phyloP scores from a whole-genome alignment of 2,797 vertebrate genomes.

The Podargus strigoides region DNA sequence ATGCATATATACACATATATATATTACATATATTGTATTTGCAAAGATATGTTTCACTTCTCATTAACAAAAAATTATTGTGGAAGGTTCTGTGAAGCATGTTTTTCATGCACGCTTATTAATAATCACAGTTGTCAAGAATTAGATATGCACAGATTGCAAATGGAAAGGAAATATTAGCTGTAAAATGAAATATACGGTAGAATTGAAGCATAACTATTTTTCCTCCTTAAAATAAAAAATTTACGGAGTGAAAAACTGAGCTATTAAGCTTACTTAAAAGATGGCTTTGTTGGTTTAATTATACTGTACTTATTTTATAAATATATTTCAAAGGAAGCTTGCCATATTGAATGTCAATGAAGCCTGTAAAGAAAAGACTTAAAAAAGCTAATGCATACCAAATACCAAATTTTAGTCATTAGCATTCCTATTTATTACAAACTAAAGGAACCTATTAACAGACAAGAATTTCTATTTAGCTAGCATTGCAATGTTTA shows the following conservation, averaged over 20 bases:
- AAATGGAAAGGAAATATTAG: slow-evolving; percentile 68
- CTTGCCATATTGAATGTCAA: slow-evolving; percentile 80
- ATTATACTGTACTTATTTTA: slow-evolving; percentile 83
- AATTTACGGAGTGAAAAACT: slow-evolving; percentile 61
- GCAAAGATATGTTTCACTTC: slow-evolving; percentile 70
- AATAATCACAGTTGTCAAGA: slow-evolving; percentile 78
- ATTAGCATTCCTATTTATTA: slow-evolving; percentile 79
- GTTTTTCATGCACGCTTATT: slow-evolving; percentile 70
- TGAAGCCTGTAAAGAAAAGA: slow-evolving; percentile 76
- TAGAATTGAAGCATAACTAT: slow-evolving; percentile 59
- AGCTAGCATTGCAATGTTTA: slow-evolving; percentile 78
- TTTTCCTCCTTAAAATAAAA: slow-evolving; percentile 71
- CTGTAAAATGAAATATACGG: slow-evolving; percentile 64
- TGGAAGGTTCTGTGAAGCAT: slow-evolving; percentile 65
- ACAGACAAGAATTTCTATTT: slow-evolving; percentile 76
- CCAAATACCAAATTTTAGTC: slow-evolving; percentile 78
- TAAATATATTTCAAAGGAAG: slow-evolving; percentile 82
- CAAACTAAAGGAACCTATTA: slow-evolving; percentile 77
- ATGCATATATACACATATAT: background rate
- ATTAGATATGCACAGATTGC: slow-evolving; percentile 70
- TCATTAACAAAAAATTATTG: slow-evolving; percentile 71
- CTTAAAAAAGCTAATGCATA: slow-evolving; percentile 77
- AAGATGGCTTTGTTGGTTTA: slow-evolving; percentile 82
- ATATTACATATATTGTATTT: slow-evolving; percentile 61
- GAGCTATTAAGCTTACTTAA: slow-evolving; percentile 77